Base-by-base conservation (phyloP, 2,797 vertebrate species). In the Jordanella pulchra region DNA sequence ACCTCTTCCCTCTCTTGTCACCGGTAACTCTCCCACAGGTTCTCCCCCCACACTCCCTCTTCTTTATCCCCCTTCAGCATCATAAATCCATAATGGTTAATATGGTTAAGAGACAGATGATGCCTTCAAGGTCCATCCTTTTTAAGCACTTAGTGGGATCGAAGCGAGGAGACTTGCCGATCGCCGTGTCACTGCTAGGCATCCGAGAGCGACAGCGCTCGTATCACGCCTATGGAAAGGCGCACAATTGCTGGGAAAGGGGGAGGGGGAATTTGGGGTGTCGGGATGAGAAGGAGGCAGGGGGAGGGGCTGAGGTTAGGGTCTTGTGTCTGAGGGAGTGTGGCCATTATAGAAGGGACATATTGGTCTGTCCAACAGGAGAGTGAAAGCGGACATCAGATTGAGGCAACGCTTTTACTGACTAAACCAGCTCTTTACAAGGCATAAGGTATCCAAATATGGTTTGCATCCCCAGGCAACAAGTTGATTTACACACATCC, bases 341-440 rank as follows among this genome's bases (percentile, higher is more conserved):
- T 88, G 92, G 89, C 91, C 87, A 89, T 94, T 93, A 92, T 93
- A 88, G 67, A 75, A 63, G 76, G 72, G 84, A 82, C 63, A 53
- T 70, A 72, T 83, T 81, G 80, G 58, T 28, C 77, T 45, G 65
- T 81, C 71, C 72, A 77, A 72, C 63, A 47, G 75, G 30, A 12
- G 28, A 82, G 69, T 83, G 86, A 89, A 85, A 78, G 71, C 69
- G 58, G 75, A 81, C 71, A 77, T 77, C 78, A 79, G 82, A 81
- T 89, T 86, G 90, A 91, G 85, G 85, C 75, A 66, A 78, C 80
- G 73, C 77, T 60, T 81, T 75, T 51, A 72, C 79, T 86, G 70
- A 77, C 68, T 53, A 75, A 63, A 63, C 35, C 60, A 42, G 35
- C 12, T 12, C 72, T 75, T 61, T 54, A 74, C 75, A 54, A 82